Percentiles rank a stretch among this genome's conserved stretches.
Evolutionary conservation across 2,888 invertebrate genomes (phyloP).

Genomic region (Eulithis prunata): DNA sequence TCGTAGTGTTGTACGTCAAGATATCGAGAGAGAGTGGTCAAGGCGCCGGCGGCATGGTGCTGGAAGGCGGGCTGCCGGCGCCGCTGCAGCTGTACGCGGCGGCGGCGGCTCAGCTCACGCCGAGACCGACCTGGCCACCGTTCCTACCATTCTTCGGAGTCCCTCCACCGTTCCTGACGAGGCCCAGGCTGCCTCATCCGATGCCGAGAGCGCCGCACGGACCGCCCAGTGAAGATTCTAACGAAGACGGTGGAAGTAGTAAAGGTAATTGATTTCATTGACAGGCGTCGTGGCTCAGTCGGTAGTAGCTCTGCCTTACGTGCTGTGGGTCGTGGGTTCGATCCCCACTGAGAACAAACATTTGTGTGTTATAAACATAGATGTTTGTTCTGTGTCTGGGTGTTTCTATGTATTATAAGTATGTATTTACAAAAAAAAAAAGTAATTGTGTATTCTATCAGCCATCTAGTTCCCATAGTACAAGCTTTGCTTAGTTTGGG

Average conservation of each 20-base stretch:
- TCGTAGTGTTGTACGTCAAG: slow-evolving; percentile 45
- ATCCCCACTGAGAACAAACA: too few species aligned
- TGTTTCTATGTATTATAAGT: too few species aligned
- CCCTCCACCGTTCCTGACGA: slow-evolving; percentile 83
- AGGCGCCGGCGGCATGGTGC: slow-evolving; percentile 83
- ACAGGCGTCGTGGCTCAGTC: too few species aligned
- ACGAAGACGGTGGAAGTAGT: slow-evolving; percentile 81
- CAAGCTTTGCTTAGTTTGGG: too few species aligned
- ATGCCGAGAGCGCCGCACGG: slow-evolving; percentile 77
- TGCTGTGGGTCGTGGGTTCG: too few species aligned
- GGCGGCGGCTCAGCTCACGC: slow-evolving; percentile 85
- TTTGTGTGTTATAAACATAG: too few species aligned
- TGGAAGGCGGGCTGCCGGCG: slow-evolving; percentile 88
- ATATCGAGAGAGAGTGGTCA: slow-evolving; percentile 64
- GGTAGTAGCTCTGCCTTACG: too few species aligned
- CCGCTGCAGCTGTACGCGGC: slow-evolving; percentile 89
- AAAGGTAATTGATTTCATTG: slow-evolving; percentile 70
- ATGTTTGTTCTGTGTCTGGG: too few species aligned
- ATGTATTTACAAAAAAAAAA: too few species aligned
- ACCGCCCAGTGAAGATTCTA: slow-evolving; percentile 83
- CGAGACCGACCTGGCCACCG: slow-evolving; percentile 85
- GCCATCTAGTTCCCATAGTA: too few species aligned
- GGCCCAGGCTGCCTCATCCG: slow-evolving; percentile 73
- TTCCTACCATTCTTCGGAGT: slow-evolving; percentile 85
- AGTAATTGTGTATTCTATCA: too few species aligned